Evolutionary conservation across 2,888 invertebrate species (phyloP), one percentile per base, ranked within the genome.

Genomic region (Plebejus argus): DNA sequence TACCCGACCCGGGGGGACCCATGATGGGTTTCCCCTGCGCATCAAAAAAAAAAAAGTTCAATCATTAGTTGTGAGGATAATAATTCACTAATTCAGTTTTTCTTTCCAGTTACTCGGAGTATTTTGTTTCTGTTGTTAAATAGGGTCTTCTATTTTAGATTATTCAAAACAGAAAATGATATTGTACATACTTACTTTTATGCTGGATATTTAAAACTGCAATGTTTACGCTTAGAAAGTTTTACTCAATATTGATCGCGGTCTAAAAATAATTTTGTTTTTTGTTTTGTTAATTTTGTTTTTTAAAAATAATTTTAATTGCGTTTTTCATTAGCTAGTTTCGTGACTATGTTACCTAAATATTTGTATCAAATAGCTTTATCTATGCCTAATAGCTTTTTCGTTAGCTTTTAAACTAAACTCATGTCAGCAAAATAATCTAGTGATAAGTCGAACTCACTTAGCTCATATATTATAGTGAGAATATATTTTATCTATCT

Each of bases 401-500:
- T 20, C 58, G 58, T 58, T 58, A 20, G 20, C n/a, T 61, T 61
- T 61, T 61, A 61, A 61, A 61, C 61, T 23, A 23, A 61, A 61
- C 61, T 61, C 61, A 10, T 61, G 23, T 61, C 61, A 23, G 61
- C 12, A 61, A 61, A 8, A 61, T 61, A 61, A 61, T 61, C 61
- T 12, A 61, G 10, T 61, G 61, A 23, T 70, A 70, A n/a, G 35
- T 39, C 20, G 15, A 72, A 23, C 18, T 49, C 15, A 23, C 45
- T 12, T 5, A 12, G 39, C 45, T 72, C 23, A 23, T 71, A 71
- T 35, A 23, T 61, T 23, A 23, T 23, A 23, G 61, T 23, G 61
- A 20, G 4, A 23, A 39, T 1, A 71, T 71, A n/a, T n/a, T n/a
- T 2, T 71, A 71, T 39, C 71, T 72, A 72, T 72, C 49, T 23